Conservation (phyloP, 1,140 invertebrate species). For the Drosophila tristis region DNA sequence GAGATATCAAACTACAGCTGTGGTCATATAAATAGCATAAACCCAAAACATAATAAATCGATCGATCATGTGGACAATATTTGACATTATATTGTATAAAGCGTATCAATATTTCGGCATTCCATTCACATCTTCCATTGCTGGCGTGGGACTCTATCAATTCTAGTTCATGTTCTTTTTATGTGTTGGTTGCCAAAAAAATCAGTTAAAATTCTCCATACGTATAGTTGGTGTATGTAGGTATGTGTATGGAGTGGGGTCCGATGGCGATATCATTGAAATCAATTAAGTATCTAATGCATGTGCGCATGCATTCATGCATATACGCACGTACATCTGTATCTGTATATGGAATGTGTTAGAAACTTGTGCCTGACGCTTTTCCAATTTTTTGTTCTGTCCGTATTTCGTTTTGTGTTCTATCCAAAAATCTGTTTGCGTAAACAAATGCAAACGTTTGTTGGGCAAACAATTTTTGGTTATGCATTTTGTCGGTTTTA, state of each 20-base stretch:
- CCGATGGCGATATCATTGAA: constrained; percentile 32
- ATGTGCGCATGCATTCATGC: background rate
- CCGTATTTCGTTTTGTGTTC: background rate
- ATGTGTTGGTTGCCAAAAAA: too few species aligned
- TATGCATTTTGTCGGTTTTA: constrained; percentile 11
- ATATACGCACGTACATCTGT: too few species aligned
- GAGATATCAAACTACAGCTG: too few species aligned
- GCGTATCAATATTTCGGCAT: too few species aligned
- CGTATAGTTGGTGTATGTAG: too few species aligned
- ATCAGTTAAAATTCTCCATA: background rate
- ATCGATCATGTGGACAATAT: too few species aligned
- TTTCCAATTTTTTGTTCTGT: background rate
- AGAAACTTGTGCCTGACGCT: constrained; percentile 17
- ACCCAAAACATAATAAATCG: too few species aligned
- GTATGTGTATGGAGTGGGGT: background rate
- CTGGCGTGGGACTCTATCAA: too few species aligned
- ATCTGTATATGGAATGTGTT: constrained; percentile 9
- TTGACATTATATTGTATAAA: too few species aligned
- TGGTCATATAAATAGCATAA: too few species aligned
- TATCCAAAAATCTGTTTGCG: constrained; percentile 29
- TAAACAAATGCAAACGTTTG: constrained; percentile 38
- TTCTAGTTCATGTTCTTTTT: too few species aligned
- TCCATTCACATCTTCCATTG: too few species aligned
- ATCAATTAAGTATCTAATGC: constrained; percentile 41
- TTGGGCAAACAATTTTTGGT: constrained; percentile 38